phyloP scores from a whole-genome alignment of 2,888 invertebrate genomes.

The Tricholauxania praeusta region DNA sequence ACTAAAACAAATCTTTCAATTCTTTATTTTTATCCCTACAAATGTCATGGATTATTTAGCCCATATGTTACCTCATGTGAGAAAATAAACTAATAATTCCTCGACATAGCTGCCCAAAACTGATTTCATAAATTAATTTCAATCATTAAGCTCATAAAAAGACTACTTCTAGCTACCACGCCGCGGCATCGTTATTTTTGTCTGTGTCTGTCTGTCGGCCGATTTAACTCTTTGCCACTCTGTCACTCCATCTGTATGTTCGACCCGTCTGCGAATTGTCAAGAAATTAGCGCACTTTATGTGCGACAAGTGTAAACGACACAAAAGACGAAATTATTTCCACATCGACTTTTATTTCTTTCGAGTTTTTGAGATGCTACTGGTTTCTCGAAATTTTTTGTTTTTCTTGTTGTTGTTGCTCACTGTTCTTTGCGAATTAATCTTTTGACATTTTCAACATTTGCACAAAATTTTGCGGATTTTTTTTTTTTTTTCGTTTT shows the following conservation, averaged over 20 bases:
- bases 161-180: not conserved
- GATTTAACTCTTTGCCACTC: not conserved
- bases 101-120: not conserved
- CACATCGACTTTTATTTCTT: not conserved
- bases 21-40: too few relatives aligned
- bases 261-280: constrained; percentile 3
- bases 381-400: not conserved
- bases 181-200: not conserved
- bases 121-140: constrained; percentile 29
- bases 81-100: too few relatives aligned
- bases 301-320: constrained; percentile 37
- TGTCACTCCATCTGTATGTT: constrained; percentile 1
- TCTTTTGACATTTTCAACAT: constrained; percentile 37
- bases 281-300: constrained; percentile 37
- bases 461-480: constrained; percentile 24
- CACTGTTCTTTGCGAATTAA: constrained; percentile 33
- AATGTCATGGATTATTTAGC: too few relatives aligned
- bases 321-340: constrained; percentile 22
- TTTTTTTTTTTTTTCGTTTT: not conserved
- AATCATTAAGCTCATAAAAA: constrained; percentile 15
- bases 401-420: not conserved
- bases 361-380: not conserved
- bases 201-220: not conserved
- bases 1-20: too few relatives aligned
- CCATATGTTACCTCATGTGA: too few relatives aligned